Evolutionary conservation across 23 tunicate genomes (phyloP).

Genomic region (Halocynthia aurantium): DNA sequence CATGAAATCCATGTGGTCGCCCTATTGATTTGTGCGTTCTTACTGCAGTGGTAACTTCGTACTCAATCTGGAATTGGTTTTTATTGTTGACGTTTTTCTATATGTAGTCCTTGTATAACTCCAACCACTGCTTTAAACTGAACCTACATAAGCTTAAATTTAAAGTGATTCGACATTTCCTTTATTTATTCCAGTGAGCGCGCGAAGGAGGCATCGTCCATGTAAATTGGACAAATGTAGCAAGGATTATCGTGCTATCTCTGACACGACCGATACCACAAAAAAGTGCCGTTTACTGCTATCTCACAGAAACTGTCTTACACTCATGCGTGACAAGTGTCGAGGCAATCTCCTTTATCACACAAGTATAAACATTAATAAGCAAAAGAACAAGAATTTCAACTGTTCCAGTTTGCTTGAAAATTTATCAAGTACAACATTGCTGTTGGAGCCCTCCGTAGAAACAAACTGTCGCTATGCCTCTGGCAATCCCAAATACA

Average conservation of each 20-base stretch:
- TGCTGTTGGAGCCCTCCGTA: neutral
- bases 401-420: conserved; percentile 8
- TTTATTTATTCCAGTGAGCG: too few species aligned
- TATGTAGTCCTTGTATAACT: too few species aligned
- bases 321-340: conserved; percentile 11
- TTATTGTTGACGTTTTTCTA: too few species aligned
- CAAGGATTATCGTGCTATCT: neutral
- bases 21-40: too few species aligned
- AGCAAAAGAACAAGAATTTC: conserved; percentile 3
- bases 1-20: too few species aligned
- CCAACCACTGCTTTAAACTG: too few species aligned
- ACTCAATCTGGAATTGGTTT: too few species aligned
- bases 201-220: too few species aligned
- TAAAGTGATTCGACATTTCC: too few species aligned
- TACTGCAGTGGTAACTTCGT: too few species aligned
- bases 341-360: conserved; percentile 52
- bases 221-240: conserved; percentile 14
- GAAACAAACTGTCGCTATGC: conserved; percentile 45
- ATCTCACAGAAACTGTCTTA: conserved; percentile 23
- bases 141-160: too few species aligned
- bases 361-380: conserved; percentile 37
- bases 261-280: neutral
- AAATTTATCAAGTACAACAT: neutral
- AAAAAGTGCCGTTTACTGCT: conserved; percentile 18
- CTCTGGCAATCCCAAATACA: conserved; percentile 35